Evolutionary conservation across 1,140 invertebrate species (phyloP).

Genomic region (Centruroides sculpturatus): DNA sequence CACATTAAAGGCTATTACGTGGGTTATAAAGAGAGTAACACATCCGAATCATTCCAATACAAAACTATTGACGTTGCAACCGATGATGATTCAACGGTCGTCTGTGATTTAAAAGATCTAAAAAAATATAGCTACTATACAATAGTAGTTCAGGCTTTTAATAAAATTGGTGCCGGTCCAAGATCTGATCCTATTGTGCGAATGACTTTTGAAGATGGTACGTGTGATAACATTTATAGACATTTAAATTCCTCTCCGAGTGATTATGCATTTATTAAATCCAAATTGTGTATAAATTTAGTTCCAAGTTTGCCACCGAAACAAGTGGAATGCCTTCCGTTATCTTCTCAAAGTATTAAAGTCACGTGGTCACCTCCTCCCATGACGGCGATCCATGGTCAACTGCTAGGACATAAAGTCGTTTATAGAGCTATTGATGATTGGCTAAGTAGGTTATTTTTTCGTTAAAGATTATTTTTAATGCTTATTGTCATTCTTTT

Average conservation of each 20-base stretch:
- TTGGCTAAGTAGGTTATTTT: background rate
- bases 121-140: slow-evolving; percentile 20
- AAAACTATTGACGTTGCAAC: slow-evolving; percentile 19
- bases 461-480: no score
- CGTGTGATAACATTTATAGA: background rate
- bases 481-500: no score
- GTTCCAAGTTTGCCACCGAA: slow-evolving; percentile 85
- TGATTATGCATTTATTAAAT: background rate
- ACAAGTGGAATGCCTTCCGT: slow-evolving; percentile 73
- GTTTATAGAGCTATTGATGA: slow-evolving; percentile 81
- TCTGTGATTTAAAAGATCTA: slow-evolving; percentile 2
- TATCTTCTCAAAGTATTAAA: slow-evolving; percentile 85
- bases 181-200: slow-evolving; percentile 18
- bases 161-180: slow-evolving; percentile 29
- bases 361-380: slow-evolving; percentile 86
- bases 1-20: slow-evolving; percentile 84
- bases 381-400: slow-evolving; percentile 73
- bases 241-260: background rate
- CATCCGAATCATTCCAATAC: slow-evolving; percentile 24
- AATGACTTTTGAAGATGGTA: background rate
- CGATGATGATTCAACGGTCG: background rate
- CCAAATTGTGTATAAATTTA: slow-evolving; percentile 14
- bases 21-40: slow-evolving; percentile 48
- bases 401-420: slow-evolving; percentile 92
- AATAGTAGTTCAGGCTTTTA: slow-evolving; percentile 31